Evolutionary conservation across 2,888 invertebrate species (phyloP).

Genomic region (Crioceris asparagi): DNA sequence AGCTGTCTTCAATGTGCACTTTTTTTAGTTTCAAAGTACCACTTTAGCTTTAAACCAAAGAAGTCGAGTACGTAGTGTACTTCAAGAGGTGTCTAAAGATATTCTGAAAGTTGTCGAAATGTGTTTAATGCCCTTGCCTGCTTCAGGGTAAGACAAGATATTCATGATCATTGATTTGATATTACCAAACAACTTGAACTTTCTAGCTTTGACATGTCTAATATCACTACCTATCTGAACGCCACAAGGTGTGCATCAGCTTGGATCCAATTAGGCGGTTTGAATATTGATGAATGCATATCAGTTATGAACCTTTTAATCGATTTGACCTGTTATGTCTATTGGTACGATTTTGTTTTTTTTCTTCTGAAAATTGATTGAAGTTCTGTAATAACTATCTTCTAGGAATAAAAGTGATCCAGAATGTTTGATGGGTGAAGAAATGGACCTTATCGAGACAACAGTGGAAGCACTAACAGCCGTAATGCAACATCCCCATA

Average conservation of each 20-base stretch:
- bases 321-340: conserved; percentile 36
- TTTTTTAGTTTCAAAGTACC: conserved; percentile 39
- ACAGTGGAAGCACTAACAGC: conserved; percentile 52
- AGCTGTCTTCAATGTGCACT: background rate
- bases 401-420: conserved; percentile 36
- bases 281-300: conserved; percentile 34
- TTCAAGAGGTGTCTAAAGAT: conserved; percentile 38
- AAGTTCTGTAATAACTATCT: conserved; percentile 1
- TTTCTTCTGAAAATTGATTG: conserved; percentile 1
- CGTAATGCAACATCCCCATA: conserved; percentile 50
- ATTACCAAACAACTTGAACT: background rate
- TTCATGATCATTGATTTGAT: background rate
- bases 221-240: conserved; percentile 43
- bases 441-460: conserved; percentile 48
- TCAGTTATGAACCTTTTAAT: conserved; percentile 32
- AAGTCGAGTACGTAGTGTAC: conserved; percentile 33
- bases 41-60: conserved; percentile 36
- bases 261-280: conserved; percentile 53
- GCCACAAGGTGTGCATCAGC: conserved; percentile 46
- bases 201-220: conserved; percentile 35
- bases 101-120: conserved; percentile 37
- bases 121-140: conserved; percentile 34
- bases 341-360: conserved; percentile 31
- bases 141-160: conserved; percentile 26
- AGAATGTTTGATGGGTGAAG: conserved; percentile 43